phyloP scores from a whole-genome alignment of 2,797 vertebrate genomes.

The Neostethus bicornis region DNA sequence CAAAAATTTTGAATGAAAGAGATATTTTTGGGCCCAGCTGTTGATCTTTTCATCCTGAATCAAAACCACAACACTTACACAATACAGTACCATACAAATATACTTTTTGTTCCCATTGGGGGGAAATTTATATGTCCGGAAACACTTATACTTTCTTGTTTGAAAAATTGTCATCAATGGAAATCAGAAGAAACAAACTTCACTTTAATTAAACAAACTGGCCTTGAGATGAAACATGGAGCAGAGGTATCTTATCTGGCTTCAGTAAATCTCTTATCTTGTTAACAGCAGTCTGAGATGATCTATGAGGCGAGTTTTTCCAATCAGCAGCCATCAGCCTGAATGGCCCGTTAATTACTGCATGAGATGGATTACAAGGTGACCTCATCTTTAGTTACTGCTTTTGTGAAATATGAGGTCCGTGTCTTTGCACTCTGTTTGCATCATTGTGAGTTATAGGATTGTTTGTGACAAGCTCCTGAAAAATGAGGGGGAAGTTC shows the following conservation, averaged over 20 bases:
- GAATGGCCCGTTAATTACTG: conserved; percentile 26
- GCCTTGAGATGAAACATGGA: conserved; percentile 35
- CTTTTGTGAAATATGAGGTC: conserved; percentile 41
- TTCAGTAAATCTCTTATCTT: conserved; percentile 24
- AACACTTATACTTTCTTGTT: background rate
- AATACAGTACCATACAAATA: too few relatives aligned
- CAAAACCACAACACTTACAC: too few relatives aligned
- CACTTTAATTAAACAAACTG: conserved; percentile 9
- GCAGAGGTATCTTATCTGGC: conserved; percentile 14
- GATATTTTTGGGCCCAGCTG: too few relatives aligned
- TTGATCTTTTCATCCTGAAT: too few relatives aligned
- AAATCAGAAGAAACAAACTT: conserved; percentile 15
- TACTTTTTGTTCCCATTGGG: too few relatives aligned
- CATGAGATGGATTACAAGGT: conserved; percentile 42
- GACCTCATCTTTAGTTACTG: conserved; percentile 28
- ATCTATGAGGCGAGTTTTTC: conserved; percentile 37
- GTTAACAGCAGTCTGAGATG: conserved; percentile 33
- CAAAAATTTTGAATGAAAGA: too few relatives aligned
- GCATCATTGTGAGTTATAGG: conserved; percentile 46
- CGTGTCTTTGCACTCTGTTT: conserved; percentile 15
- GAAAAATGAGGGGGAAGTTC: conserved; percentile 6
- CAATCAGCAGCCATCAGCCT: conserved; percentile 11
- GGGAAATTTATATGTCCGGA: too few relatives aligned
- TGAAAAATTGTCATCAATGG: background rate
- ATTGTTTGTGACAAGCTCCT: conserved; percentile 17